Percentiles rank a stretch among this genome's conserved stretches.
Evolutionary conservation across 1,140 invertebrate species (phyloP).

Genomic region (Formica exsecta): DNA sequence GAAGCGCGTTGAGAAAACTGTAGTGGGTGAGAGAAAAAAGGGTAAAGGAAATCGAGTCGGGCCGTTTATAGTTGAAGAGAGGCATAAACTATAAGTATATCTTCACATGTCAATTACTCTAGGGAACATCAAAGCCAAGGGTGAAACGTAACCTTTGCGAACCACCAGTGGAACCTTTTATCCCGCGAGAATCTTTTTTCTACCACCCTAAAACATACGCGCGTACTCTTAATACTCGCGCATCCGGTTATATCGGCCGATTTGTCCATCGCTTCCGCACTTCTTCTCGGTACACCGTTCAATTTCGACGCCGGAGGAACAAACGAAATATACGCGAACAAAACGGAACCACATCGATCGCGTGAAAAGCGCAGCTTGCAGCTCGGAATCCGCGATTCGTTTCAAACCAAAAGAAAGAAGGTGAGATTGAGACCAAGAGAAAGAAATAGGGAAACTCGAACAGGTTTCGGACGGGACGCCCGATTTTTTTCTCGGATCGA

Average conservation of each 20-base stretch:
- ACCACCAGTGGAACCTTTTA: slow-evolving; percentile 72
- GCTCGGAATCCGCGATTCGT: slow-evolving; percentile 43
- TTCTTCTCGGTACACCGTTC: slow-evolving; percentile 64
- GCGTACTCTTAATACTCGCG: slow-evolving; percentile 65
- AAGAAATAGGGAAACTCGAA: slow-evolving; percentile 32
- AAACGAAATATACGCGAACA: not conserved
- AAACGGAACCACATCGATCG: slow-evolving; percentile 27
- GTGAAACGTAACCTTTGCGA: slow-evolving; percentile 69
- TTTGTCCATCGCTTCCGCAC: slow-evolving; percentile 75
- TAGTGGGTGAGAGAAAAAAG: not conserved
- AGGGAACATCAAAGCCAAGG: slow-evolving; percentile 88
- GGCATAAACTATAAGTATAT: slow-evolving; percentile 83
- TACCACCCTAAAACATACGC: slow-evolving; percentile 58
- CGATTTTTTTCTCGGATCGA: slow-evolving; percentile 58
- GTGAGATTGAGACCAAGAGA: not conserved
- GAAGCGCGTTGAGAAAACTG: slow-evolving; percentile 56
- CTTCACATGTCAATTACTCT: slow-evolving; percentile 90
- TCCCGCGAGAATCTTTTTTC: slow-evolving; percentile 74
- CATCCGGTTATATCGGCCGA: slow-evolving; percentile 69
- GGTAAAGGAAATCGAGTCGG: slow-evolving; percentile 6
- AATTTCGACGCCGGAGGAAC: slow-evolving; percentile 33
- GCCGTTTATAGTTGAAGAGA: slow-evolving; percentile 23
- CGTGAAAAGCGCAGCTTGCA: slow-evolving; percentile 46
- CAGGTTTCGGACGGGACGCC: slow-evolving; percentile 41
- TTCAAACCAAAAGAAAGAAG: not conserved